Evolutionary conservation across 2,888 invertebrate genomes (phyloP).

Genomic region (Nomada ruficornis): DNA sequence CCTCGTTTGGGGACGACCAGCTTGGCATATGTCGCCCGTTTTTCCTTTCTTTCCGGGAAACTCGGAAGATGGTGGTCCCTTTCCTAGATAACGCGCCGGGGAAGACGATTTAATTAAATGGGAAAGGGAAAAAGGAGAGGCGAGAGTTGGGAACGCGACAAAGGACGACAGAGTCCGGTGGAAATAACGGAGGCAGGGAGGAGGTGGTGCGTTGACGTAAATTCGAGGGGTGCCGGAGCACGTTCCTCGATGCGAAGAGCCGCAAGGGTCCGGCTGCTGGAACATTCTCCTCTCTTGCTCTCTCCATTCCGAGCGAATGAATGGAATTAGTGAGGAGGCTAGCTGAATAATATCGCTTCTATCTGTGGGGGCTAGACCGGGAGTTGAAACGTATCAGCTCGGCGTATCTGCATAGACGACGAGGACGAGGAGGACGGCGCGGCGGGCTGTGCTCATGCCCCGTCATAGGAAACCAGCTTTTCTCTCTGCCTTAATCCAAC

Average conservation of each 20-base stretch:
- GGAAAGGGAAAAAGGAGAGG: neutral
- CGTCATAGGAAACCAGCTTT: conserved; percentile 72
- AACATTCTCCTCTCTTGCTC: conserved; percentile 45
- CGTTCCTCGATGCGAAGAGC: conserved; percentile 46
- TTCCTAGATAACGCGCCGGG: too few relatives aligned
- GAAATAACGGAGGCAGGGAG: conserved; percentile 5
- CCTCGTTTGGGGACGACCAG: neutral
- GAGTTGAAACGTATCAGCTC: conserved; percentile 83
- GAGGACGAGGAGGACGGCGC: conserved; percentile 60
- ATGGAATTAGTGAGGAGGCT: conserved; percentile 84
- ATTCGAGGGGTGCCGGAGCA: conserved; percentile 57
- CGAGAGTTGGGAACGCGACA: neutral
- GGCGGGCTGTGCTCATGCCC: conserved; percentile 62
- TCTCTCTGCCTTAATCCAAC: conserved; percentile 72
- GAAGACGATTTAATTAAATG: conserved; percentile 41
- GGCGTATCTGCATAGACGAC: conserved; percentile 83
- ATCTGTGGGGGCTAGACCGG: conserved; percentile 81
- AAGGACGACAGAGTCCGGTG: conserved; percentile 7
- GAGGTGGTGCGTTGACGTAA: conserved; percentile 41
- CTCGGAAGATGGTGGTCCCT: too few relatives aligned
- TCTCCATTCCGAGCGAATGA: conserved; percentile 78
- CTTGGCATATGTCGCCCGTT: neutral
- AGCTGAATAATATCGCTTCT: conserved; percentile 84
- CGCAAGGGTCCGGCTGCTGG: conserved; percentile 47
- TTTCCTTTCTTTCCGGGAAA: too few relatives aligned